These are phyloP conservation scores for Heteropelma amictum DNA, from an alignment of 2,888 invertebrate genomes.

Conservation along the genomic window DNA sequence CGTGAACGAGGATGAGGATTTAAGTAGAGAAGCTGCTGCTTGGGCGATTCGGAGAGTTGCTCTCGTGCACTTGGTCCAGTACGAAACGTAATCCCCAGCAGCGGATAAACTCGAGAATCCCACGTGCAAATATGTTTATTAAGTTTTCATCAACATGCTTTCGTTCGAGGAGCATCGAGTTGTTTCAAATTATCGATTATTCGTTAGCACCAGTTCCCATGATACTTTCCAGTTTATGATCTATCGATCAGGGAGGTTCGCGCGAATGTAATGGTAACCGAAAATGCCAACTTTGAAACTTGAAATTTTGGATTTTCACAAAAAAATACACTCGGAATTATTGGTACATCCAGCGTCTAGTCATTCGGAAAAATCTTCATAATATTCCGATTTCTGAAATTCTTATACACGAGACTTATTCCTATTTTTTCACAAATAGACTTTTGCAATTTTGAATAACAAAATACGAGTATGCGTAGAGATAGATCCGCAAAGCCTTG, in stretches of 20 bases:
- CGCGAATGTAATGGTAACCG: too few species aligned
- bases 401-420: too few species aligned
- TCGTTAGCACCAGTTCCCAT: background rate
- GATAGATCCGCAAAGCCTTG: too few species aligned
- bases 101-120: conserved; percentile 14
- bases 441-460: too few species aligned
- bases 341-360: too few species aligned
- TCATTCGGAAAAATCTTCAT: too few species aligned
- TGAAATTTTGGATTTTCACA: too few species aligned
- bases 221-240: background rate
- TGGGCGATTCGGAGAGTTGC: conserved; percentile 19
- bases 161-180: background rate
- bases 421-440: too few species aligned
- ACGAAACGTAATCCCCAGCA: conserved; percentile 37
- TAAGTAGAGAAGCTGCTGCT: conserved; percentile 5
- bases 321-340: too few species aligned
- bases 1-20: conserved; percentile 5
- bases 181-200: background rate
- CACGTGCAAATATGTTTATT: conserved; percentile 9
- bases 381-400: too few species aligned
- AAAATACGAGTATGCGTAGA: too few species aligned
- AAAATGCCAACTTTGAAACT: too few species aligned
- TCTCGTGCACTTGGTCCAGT: conserved; percentile 11
- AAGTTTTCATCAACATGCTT: conserved; percentile 8
- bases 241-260: background rate